These are phyloP conservation scores for Pelobates cultripes DNA, from an alignment of 2,797 vertebrate species.

Conservation along the genomic window DNA sequence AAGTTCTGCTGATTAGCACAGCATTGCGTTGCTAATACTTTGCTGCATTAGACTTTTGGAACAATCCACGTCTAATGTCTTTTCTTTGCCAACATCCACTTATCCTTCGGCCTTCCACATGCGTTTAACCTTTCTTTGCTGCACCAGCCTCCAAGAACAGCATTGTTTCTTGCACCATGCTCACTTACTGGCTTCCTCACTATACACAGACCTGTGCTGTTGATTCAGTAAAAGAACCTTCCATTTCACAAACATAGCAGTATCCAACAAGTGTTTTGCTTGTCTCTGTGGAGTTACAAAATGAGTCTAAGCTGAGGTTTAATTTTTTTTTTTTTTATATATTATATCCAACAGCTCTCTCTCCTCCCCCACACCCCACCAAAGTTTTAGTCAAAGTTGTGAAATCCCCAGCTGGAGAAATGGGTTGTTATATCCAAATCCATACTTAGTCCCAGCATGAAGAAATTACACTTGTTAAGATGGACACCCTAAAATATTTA, in stretches of 20 bases:
- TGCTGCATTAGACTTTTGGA: constrained; percentile 15
- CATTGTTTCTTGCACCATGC: not conserved
- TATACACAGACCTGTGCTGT: not conserved
- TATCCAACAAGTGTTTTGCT: not conserved
- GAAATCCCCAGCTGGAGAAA: not conserved
- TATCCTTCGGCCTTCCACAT: constrained; percentile 12
- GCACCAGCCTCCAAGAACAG: constrained; percentile 20
- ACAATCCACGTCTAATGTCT: constrained; percentile 1
- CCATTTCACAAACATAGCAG: constrained; percentile 13
- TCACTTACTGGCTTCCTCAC: constrained; percentile 1
- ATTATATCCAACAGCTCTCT: constrained; percentile 5
- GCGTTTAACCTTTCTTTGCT: not conserved
- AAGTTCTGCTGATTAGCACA: constrained; percentile 32
- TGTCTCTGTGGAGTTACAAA: constrained; percentile 1
- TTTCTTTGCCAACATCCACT: not conserved
- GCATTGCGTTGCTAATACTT: constrained; percentile 3
- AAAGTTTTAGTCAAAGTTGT: not conserved
- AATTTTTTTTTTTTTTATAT: constrained; percentile 3
- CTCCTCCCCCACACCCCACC: too few species aligned
- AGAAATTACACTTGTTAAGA: not conserved
- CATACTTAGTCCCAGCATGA: constrained; percentile 20
- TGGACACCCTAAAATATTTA: not conserved
- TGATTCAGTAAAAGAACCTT: not conserved
- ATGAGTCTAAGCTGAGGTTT: not conserved
- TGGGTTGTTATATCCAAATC: not conserved